Conservation (phyloP, 2,888 invertebrate genomes). For the Biston stratarius region DNA sequence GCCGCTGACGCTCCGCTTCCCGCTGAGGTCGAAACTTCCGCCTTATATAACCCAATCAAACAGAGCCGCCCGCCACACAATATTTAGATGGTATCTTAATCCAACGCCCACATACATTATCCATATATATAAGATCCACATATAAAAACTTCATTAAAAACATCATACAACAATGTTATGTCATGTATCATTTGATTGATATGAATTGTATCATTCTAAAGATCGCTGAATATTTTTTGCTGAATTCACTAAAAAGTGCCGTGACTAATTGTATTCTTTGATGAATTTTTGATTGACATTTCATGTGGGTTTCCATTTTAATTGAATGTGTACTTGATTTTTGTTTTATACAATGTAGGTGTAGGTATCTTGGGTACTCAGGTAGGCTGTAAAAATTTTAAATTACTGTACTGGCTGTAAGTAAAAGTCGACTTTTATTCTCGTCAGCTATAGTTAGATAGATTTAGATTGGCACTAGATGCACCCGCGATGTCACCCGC, state of each 20-base stretch:
- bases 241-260: conserved; percentile 24
- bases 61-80: conserved; percentile 63
- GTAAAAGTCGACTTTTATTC: neutral
- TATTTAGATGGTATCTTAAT: conserved; percentile 77
- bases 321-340: conserved; percentile 4
- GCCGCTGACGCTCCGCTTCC: neutral
- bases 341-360: conserved; percentile 2
- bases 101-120: conserved; percentile 64
- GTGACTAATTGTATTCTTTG: conserved; percentile 52
- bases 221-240: conserved; percentile 48
- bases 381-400: neutral
- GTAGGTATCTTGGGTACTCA: neutral
- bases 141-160: conserved; percentile 53
- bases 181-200: conserved; percentile 77
- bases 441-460: too few species aligned
- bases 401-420: neutral
- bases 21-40: neutral
- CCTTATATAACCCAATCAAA: conserved; percentile 60
- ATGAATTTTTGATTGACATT: conserved; percentile 43
- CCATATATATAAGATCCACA: conserved; percentile 35
- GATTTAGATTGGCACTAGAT: too few species aligned
- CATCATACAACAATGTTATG: conserved; percentile 75
- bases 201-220: conserved; percentile 59
- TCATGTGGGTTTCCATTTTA: conserved; percentile 34
- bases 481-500: too few species aligned